Conservation (phyloP, 2,888 invertebrate genomes). For the Pyrocoelia pectoralis region DNA sequence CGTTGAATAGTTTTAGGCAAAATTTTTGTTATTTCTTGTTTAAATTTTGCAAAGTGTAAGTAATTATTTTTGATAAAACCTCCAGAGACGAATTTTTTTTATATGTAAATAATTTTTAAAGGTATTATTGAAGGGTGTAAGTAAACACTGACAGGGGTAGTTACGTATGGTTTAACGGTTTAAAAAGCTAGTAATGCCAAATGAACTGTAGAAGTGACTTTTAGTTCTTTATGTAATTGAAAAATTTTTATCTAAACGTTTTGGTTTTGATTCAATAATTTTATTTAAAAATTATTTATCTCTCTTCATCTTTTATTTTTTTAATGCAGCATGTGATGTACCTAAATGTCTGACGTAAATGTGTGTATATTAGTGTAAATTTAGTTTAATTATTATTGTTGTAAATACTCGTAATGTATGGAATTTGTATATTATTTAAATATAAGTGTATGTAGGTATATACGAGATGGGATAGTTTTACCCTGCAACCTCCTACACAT, state of each 20-base stretch:
- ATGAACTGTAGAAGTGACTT: slow-evolving; percentile 2
- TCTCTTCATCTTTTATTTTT: slow-evolving; percentile 5
- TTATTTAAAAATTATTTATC: slow-evolving; percentile 23
- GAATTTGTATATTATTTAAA: slow-evolving; percentile 25
- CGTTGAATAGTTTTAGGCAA: slow-evolving; percentile 22
- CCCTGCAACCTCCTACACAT: no score
- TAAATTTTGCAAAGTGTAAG: neutral
- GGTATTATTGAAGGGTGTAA: slow-evolving; percentile 8
- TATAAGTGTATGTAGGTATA: slow-evolving; percentile 14
- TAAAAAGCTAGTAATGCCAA: neutral
- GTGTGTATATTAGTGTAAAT: slow-evolving; percentile 14
- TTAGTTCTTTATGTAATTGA: no score
- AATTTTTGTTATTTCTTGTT: neutral
- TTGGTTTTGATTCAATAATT: neutral
- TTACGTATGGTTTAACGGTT: neutral
- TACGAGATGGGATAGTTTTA: no score
- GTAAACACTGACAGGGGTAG: neutral
- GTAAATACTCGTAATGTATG: slow-evolving; percentile 24
- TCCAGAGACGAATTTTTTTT: neutral
- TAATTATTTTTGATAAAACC: neutral
- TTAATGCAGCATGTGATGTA: no score
- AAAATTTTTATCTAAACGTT: no score
- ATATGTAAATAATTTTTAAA: slow-evolving; percentile 9
- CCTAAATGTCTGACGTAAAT: slow-evolving; percentile 18
- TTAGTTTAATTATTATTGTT: slow-evolving; percentile 16